Evolutionary conservation across 2,888 invertebrate genomes (phyloP), one percentile per base, ranked within the genome.

Genomic region (Spisula solida): DNA sequence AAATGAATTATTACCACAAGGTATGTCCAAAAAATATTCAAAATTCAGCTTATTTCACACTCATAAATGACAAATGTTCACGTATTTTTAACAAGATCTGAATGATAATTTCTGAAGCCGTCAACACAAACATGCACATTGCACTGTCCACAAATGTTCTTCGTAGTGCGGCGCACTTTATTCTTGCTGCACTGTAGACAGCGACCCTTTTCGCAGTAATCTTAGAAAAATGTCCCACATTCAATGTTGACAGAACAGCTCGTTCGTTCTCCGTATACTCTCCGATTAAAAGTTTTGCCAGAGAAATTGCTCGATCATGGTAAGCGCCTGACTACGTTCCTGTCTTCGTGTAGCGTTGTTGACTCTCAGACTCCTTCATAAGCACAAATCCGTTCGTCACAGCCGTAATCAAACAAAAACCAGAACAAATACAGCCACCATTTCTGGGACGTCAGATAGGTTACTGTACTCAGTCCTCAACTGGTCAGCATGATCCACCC

Each of bases 341-440:
- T 1, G 0, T 81, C 29, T 55, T 34, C 5, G 51, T 81, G 6
- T 81, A 2, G 18, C 55, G 18, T 29, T 81, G 41, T 48, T 81
- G 51, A 81, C 12, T 6, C 1, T 10, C 51, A 1, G 81, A 81
- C n/a, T 81, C 81, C 25, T 29, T 81, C 81, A 81, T 81, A 1
- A 81, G n/a, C 6, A 81, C 25, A 47, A 47, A 81, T n/a, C 48
- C 81, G n/a, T 81, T 81, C n/a, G 81, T 81, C 6, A 81, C 29
- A 20, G 81, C 81, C 1, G 25, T 48, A n/a, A 12, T 81, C 14
- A 47, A 47, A n/a, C n/a, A n/a, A n/a, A n/a, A n/a, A n/a, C n/a
- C n/a, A n/a, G n/a, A 81, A 14, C n/a, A 16, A 5, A 20, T 81
- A 48, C 51, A 48, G 14, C 51, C n/a, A 16, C 25, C 0, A n/a